Base-by-base conservation (phyloP, 1,140 invertebrate species). In the Physella acuta region DNA sequence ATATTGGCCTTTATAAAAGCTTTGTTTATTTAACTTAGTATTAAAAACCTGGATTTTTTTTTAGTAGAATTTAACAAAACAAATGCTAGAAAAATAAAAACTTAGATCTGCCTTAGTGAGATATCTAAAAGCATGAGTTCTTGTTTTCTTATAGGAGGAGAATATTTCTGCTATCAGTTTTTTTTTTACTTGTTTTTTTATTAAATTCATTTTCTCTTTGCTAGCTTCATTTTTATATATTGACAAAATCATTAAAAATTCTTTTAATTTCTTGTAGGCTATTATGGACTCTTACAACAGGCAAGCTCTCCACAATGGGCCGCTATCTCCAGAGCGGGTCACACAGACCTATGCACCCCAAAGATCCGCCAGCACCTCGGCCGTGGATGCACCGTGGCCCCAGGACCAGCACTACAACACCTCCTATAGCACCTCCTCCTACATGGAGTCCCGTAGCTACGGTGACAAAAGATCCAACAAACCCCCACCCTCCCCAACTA, bases 401-500 rank as follows among this genome's bases (percentile, higher is more conserved):
- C 52, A 71, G 26, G 61, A 69, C 58, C 67, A 69, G 49, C 58
- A 60, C 34, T 53, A 69, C 58, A 61, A 64, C 14, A 68, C 58
- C 26, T 51, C 70, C 20, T 71, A 65, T 70, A 71, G 52, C 62
- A 71, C 70, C 1, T 71, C 53, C 49, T 71, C 73, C 3, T 72
- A 56, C 70, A 28, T 49, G 51, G 55, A 75, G 71, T 74, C 62
- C 36, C 70, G 66, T 59, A 55, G 26, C 68, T 55, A 37, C 53
- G 37, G 56, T 60, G 67, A 78, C 72, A 71, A 74, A 55, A 31
- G 69, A 56, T 77, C 73, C 36, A 80, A 75, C 73, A 82, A 76
- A 72, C 81, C 73, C 36, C 80, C 74, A 63, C 79, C 75, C 31
- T 78, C 79, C 8, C 76, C 77, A 20, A 78, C 71, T 31, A 65